A percentile compares a stretch with the other conserved stretches of the same genome.
phyloP scores from a whole-genome alignment of 2,113 vertebrate genomes.

The Vanacampus margaritifer region DNA sequence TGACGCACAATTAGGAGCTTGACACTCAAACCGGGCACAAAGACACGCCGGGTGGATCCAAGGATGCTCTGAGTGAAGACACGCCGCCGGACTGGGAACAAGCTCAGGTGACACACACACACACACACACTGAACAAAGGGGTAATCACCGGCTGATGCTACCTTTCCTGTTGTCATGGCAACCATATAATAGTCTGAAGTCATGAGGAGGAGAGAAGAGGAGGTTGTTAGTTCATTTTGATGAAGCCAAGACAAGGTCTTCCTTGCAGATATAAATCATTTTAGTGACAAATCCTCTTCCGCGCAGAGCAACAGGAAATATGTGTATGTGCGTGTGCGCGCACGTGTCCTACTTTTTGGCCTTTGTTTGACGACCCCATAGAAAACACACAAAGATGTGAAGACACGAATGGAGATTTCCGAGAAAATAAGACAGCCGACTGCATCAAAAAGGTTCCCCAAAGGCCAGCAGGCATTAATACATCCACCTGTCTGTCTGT shows the following conservation, averaged over 20 bases:
- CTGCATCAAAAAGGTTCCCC: not conserved
- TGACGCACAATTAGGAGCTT: not conserved
- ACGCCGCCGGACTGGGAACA: conserved; percentile 16
- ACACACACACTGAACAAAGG: conserved; percentile 27
- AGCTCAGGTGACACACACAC: conserved; percentile 45
- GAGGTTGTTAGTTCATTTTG: not conserved
- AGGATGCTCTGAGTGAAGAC: conserved; percentile 18
- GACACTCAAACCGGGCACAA: not conserved
- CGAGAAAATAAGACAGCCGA: not conserved
- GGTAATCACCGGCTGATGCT: conserved; percentile 17
- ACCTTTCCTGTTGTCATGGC: conserved; percentile 44
- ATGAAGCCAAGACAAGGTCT: conserved; percentile 6
- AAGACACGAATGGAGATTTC: not conserved
- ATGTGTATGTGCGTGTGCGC: conserved; percentile 6
- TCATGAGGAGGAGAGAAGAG: conserved; percentile 12
- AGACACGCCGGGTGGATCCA: not conserved
- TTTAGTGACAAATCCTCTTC: conserved; percentile 25
- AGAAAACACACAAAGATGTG: conserved; percentile 18
- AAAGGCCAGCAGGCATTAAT: not conserved
- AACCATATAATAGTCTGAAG: conserved; percentile 42
- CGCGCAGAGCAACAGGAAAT: conserved; percentile 11
- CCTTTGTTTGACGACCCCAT: conserved; percentile 44
- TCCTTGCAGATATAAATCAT: not conserved
- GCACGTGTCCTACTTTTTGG: conserved; percentile 34
- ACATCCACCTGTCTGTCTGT: conserved; percentile 3